A percentile compares a stretch with the other conserved stretches of the same genome.
Evolutionary conservation across 2,113 vertebrate genomes (phyloP).

Genomic region (Lophius piscatorius): DNA sequence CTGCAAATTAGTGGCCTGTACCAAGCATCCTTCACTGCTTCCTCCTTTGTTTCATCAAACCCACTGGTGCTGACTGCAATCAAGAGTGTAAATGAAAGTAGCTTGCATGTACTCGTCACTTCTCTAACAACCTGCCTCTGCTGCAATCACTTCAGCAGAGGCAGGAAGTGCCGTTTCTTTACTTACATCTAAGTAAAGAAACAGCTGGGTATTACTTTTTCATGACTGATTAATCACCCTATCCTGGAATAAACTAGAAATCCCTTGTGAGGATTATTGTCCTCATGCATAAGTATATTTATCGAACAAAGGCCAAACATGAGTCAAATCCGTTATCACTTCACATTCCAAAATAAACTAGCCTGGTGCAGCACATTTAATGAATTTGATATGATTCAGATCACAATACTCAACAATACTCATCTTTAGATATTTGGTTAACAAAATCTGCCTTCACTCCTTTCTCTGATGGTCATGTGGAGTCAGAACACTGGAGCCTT

Average conservation of each 20-base stretch:
- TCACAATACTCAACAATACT: too few species aligned
- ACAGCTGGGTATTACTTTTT: constrained; percentile 2
- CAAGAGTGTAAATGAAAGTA: constrained; percentile 41
- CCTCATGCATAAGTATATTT: background rate
- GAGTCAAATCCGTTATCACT: background rate
- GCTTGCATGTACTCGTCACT: constrained; percentile 23
- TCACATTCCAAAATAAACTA: background rate
- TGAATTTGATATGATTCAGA: too few species aligned
- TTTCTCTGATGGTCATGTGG: too few species aligned
- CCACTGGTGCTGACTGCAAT: constrained; percentile 32
- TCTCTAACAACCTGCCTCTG: constrained; percentile 29
- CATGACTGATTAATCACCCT: background rate
- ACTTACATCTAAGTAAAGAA: background rate
- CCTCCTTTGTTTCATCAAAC: constrained; percentile 32
- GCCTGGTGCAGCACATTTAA: too few species aligned
- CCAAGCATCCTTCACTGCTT: background rate
- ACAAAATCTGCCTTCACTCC: too few species aligned
- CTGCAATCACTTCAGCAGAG: constrained; percentile 2
- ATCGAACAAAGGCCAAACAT: too few species aligned
- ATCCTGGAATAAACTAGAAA: background rate
- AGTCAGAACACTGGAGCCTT: too few species aligned
- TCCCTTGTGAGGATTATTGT: background rate
- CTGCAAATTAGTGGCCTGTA: constrained; percentile 4
- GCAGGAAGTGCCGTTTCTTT: too few species aligned
- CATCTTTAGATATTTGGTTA: too few species aligned